phyloP scores from a whole-genome alignment of 2,113 vertebrate genomes.

The Lampris megalopsis region DNA sequence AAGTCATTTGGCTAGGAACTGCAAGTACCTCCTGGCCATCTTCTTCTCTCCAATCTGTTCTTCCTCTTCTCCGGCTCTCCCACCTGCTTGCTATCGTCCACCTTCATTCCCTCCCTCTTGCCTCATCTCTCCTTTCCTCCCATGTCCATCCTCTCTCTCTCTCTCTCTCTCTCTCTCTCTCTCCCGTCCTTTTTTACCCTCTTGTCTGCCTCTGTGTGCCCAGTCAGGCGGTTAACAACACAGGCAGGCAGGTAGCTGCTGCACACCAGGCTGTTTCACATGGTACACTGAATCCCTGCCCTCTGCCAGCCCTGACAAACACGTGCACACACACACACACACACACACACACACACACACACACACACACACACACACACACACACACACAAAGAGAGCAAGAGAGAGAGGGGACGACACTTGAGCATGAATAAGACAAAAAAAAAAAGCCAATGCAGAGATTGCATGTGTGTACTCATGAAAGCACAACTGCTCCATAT shows the following conservation, averaged over 20 bases:
- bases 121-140: neutral
- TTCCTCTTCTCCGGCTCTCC: neutral
- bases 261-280: constrained; percentile 41
- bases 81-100: neutral
- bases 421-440: too few relatives aligned
- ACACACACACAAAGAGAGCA: neutral
- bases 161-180: constrained; percentile 2
- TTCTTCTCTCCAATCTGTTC: constrained; percentile 2
- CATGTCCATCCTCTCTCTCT: constrained; percentile 6
- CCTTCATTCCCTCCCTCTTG: neutral
- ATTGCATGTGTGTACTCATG: too few relatives aligned
- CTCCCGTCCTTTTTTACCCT: constrained; percentile 3
- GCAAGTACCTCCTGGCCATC: neutral
- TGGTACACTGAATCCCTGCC: constrained; percentile 32
- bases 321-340: constrained; percentile 15
- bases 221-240: constrained; percentile 49
- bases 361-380: constrained; percentile 3
- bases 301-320: neutral
- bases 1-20: constrained; percentile 26
- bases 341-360: constrained; percentile 5
- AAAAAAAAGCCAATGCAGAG: too few relatives aligned
- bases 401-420: too few relatives aligned
- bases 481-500: too few relatives aligned
- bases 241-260: constrained; percentile 42
- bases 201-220: constrained; percentile 8